These are phyloP conservation scores for Collichthys lucidus DNA, from an alignment of 2,113 vertebrate species.

Conservation along the genomic window DNA sequence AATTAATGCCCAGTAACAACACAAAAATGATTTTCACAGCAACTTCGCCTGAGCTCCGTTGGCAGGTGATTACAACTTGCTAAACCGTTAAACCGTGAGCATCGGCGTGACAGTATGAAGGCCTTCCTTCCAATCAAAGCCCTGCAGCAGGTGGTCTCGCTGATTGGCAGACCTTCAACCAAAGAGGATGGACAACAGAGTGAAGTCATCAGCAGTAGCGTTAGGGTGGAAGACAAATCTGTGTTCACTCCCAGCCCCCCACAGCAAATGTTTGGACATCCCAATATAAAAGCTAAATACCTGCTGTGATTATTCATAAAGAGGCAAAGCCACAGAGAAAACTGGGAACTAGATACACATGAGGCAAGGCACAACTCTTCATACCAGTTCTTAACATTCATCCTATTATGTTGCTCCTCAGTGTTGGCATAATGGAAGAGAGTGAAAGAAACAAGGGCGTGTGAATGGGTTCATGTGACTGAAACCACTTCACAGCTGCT, in stretches of 20 bases:
- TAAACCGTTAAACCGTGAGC: conserved; percentile 31
- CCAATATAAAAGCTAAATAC: background rate
- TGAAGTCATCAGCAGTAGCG: conserved; percentile 27
- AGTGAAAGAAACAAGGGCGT: conserved; percentile 33
- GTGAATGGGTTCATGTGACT: conserved; percentile 40
- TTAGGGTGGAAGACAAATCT: conserved; percentile 13
- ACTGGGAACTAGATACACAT: background rate
- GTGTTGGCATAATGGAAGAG: conserved; percentile 14
- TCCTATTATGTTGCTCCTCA: background rate
- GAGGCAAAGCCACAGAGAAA: background rate
- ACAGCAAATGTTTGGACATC: conserved; percentile 16
- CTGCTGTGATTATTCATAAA: conserved; percentile 23
- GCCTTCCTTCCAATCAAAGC: conserved; percentile 50
- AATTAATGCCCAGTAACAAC: background rate
- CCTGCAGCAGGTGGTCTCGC: conserved; percentile 47
- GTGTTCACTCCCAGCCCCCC: conserved; percentile 17
- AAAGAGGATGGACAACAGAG: conserved; percentile 19
- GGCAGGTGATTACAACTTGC: conserved; percentile 31
- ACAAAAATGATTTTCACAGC: conserved; percentile 35
- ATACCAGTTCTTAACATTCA: background rate
- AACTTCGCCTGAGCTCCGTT: conserved; percentile 16
- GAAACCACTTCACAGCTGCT: conserved; percentile 38
- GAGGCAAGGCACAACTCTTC: background rate
- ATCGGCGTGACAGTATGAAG: conserved; percentile 34
- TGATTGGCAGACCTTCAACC: conserved; percentile 51